These are phyloP conservation scores for Pseudorectes ferrugineus DNA, from an alignment of 2,113 vertebrate genomes.

Conservation along the genomic window DNA sequence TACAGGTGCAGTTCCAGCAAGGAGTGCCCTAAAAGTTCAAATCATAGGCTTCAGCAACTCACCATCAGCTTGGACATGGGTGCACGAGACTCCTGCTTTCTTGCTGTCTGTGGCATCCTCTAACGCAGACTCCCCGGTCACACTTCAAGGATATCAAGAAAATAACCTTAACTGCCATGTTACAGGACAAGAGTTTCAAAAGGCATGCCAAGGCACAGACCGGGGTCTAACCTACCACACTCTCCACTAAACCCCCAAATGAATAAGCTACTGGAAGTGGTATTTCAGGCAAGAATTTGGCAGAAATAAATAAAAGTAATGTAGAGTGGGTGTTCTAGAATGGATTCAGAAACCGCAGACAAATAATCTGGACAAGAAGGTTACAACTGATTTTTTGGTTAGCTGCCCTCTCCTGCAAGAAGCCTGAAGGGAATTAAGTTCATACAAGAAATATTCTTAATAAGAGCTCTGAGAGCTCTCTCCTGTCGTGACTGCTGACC, in stretches of 20 bases:
- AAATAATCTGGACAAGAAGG: background rate
- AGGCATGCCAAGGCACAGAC: background rate
- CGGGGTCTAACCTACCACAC: background rate
- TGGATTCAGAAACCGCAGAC: background rate
- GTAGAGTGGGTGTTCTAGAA: background rate
- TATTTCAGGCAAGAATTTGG: background rate
- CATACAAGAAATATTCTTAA: background rate
- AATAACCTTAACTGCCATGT: background rate
- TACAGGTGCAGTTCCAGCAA: background rate
- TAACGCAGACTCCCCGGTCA: background rate
- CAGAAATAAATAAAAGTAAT: background rate
- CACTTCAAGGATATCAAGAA: constrained; percentile 48
- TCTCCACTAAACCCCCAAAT: background rate
- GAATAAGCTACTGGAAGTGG: background rate
- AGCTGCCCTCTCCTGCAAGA: background rate
- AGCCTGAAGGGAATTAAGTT: background rate
- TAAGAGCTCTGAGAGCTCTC: background rate
- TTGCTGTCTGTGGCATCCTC: background rate
- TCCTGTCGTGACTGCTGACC: background rate
- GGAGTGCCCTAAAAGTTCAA: background rate
- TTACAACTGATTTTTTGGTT: background rate
- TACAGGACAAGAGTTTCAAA: background rate
- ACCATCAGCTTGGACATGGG: constrained; percentile 33
- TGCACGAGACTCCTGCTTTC: background rate
- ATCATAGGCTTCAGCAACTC: background rate